These are phyloP conservation scores for Crenichthys baileyi DNA, from an alignment of 2,797 vertebrate species.

Conservation along the genomic window DNA sequence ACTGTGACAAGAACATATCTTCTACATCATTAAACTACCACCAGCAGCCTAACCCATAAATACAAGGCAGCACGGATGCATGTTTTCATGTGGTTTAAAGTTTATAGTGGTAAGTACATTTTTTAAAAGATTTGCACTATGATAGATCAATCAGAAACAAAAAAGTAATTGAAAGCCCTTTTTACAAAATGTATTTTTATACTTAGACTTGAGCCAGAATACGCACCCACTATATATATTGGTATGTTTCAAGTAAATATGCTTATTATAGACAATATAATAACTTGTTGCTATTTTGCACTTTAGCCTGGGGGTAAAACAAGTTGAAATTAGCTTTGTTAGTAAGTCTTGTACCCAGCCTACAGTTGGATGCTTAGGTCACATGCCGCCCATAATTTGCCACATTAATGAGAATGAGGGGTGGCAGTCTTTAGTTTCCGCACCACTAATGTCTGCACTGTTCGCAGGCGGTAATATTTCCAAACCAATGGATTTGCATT, in stretches of 20 bases:
- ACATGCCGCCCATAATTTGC: neutral
- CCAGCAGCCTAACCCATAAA: neutral
- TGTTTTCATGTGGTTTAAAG: neutral
- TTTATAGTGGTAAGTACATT: too few species aligned
- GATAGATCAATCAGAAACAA: too few species aligned
- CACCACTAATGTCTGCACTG: neutral
- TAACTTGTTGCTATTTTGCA: neutral
- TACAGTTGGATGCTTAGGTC: neutral
- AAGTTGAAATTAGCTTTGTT: neutral
- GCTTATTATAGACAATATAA: neutral
- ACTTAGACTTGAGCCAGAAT: neutral
- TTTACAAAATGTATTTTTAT: too few species aligned
- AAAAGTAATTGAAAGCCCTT: too few species aligned
- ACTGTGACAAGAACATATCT: neutral
- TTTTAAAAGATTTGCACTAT: too few species aligned
- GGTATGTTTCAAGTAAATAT: too few species aligned
- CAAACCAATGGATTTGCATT: neutral
- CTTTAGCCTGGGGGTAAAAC: too few species aligned
- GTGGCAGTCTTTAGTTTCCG: neutral
- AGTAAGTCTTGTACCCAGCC: neutral
- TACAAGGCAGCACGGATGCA: neutral
- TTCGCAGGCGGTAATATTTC: neutral
- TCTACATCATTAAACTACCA: neutral
- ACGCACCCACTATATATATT: neutral
- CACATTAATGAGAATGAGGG: neutral